Evolutionary conservation across 2,113 vertebrate species (phyloP), one percentile per base, ranked within the genome.

Genomic region (Brachypteracias leptosomus): DNA sequence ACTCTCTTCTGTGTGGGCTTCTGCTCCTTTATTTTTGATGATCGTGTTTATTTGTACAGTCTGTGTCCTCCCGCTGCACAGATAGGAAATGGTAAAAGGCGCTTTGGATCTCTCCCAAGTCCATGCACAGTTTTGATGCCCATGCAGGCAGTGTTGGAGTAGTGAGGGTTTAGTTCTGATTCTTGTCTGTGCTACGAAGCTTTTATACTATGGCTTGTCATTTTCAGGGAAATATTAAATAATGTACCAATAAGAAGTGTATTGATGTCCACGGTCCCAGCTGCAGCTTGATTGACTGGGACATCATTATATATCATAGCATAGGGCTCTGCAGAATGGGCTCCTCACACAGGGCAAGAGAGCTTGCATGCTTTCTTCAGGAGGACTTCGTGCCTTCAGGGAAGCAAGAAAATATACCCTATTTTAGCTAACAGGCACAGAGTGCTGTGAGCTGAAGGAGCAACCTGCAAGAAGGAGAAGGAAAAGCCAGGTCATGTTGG

Each of bases 211-310:
- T 11, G n/a, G 4, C 10, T 76, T 77, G 18, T 16, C 20, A 10
- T 68, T 66, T 87, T 68, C 17, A 65, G 62, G 36, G 36, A 52
- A 79, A 49, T 21, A 9, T 42, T 58, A 49, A 75, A 31, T 42
- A 44, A 14, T 7, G 16, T 61, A 33, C 13, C 35, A 52, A 0
- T 25, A 59, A 47, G 28, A 61, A 12, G 9, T 28, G 14, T 22
- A 42, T 35, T 26, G 46, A 15, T 62, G n/a, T 16, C 54, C n/a
- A 4, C 0, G 0, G 20, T 66, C 19, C 36, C 36, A 76, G 55
- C 38, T 65, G 35, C 19, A 26, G 36, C 42, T 47, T 83, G 33
- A 24, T 47, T 67, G 29, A 35, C 36, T 38, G 54, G 31, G 22
- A 16, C 2, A 2, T 61, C 62, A 78, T 83, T 49, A 46, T 2